These are phyloP conservation scores for Sebastes schlegelii DNA, from an alignment of 2,113 vertebrate genomes.

Conservation along the genomic window DNA sequence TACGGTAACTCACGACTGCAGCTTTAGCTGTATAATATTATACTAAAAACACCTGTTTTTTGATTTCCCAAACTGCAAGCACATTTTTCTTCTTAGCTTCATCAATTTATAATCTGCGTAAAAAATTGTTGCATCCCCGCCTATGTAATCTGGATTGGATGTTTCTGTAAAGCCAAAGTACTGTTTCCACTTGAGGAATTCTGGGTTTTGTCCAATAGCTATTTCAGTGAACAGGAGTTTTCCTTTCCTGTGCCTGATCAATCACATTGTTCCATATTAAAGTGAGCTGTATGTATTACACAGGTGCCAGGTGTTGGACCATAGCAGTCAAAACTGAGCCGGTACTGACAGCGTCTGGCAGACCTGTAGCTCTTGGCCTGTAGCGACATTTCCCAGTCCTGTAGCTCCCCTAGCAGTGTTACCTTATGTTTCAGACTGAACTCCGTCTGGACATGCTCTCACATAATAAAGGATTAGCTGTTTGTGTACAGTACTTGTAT, in stretches of 20 bases:
- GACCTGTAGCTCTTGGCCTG: background rate
- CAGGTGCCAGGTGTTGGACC: conserved; percentile 18
- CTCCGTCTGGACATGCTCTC: background rate
- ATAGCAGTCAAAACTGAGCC: conserved; percentile 3
- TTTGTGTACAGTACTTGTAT: background rate
- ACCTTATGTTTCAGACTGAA: conserved; percentile 15
- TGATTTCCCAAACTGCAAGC: conserved; percentile 7
- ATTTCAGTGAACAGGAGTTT: background rate
- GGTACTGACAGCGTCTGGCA: conserved; percentile 11
- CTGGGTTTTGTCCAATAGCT: background rate
- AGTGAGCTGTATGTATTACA: conserved; percentile 3
- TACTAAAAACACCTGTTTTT: background rate
- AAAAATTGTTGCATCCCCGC: background rate
- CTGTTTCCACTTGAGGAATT: background rate
- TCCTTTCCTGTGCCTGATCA: background rate
- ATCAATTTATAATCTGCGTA: conserved; percentile 10
- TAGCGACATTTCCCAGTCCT: background rate
- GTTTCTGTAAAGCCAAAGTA: background rate
- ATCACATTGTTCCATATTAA: background rate
- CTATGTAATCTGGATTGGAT: background rate
- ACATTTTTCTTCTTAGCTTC: background rate
- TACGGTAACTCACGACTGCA: background rate
- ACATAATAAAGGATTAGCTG: background rate
- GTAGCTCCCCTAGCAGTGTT: background rate
- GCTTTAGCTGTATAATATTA: background rate